Conservation (phyloP, 1,140 invertebrate species). For the Andrena cerasifolii region DNA sequence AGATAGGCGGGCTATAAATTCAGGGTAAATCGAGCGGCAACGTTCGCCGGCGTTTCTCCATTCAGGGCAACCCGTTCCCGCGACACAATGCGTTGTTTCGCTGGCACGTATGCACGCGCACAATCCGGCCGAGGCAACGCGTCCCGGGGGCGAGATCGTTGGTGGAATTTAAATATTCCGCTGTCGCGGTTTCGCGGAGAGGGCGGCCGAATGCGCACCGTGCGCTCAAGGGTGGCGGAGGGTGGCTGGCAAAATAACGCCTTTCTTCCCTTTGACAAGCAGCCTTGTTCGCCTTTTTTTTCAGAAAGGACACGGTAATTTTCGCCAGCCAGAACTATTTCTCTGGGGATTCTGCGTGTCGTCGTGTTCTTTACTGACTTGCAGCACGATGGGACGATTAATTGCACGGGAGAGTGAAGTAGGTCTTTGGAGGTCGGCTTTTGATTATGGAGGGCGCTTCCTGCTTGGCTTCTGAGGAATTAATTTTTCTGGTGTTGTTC, state of each 20-base stretch:
- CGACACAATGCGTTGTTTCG: slow-evolving; percentile 27
- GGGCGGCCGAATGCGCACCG: too few relatives aligned
- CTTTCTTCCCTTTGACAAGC: neutral
- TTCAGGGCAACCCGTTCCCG: slow-evolving; percentile 13
- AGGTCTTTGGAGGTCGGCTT: too few relatives aligned
- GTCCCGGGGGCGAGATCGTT: slow-evolving; percentile 2
- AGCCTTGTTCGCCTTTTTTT: neutral
- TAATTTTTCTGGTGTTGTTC: too few relatives aligned
- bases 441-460: too few relatives aligned
- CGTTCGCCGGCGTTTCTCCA: slow-evolving; percentile 5
- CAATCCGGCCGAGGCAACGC: slow-evolving; percentile 23
- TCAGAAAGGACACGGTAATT: neutral
- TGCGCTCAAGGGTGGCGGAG: neutral
- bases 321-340: neutral
- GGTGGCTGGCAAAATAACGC: neutral
- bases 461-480: too few relatives aligned
- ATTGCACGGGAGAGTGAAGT: too few relatives aligned
- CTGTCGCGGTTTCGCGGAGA: slow-evolving; percentile 18
- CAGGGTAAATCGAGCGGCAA: slow-evolving; percentile 43
- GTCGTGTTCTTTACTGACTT: too few relatives aligned
- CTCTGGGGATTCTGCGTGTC: too few relatives aligned
- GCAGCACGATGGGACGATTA: too few relatives aligned
- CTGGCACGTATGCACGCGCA: slow-evolving; percentile 26
- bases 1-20: slow-evolving; percentile 36
- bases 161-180: slow-evolving; percentile 54